A percentile compares a stretch with the other conserved stretches of the same genome.
Evolutionary conservation across 2,113 vertebrate genomes (phyloP).

Genomic region (Corvus cornix): DNA sequence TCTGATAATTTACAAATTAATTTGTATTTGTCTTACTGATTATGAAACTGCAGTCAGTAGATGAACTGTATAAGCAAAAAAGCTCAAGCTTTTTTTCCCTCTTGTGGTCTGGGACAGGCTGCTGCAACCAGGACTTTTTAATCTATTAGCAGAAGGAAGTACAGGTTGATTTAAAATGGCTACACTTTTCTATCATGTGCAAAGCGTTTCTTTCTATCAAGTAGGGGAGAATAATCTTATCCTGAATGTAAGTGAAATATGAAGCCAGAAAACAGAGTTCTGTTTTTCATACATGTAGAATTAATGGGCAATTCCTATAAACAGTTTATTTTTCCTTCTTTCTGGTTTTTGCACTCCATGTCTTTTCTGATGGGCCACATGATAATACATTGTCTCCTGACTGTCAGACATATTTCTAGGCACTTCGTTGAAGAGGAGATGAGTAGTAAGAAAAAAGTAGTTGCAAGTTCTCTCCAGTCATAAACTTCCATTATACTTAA

Average conservation of each 20-base stretch:
- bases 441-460: background rate
- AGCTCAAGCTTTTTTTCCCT: background rate
- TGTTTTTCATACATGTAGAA: background rate
- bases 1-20: constrained; percentile 12
- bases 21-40: background rate
- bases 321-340: background rate
- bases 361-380: background rate
- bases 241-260: background rate
- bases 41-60: background rate
- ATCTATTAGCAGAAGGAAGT: background rate
- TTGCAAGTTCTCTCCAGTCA: background rate
- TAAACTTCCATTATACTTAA: background rate
- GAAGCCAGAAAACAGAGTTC: background rate
- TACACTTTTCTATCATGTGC: background rate
- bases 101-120: background rate
- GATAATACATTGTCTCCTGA: background rate
- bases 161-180: background rate
- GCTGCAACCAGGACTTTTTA: background rate
- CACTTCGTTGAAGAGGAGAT: background rate
- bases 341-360: background rate
- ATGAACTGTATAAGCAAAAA: background rate
- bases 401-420: background rate
- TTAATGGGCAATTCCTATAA: background rate
- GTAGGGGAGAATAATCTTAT: background rate
- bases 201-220: background rate